Percentiles rank a stretch among this genome's conserved stretches.
Conservation (phyloP, 1,140 invertebrate species). For the Acyrthosiphon pisum region DNA sequence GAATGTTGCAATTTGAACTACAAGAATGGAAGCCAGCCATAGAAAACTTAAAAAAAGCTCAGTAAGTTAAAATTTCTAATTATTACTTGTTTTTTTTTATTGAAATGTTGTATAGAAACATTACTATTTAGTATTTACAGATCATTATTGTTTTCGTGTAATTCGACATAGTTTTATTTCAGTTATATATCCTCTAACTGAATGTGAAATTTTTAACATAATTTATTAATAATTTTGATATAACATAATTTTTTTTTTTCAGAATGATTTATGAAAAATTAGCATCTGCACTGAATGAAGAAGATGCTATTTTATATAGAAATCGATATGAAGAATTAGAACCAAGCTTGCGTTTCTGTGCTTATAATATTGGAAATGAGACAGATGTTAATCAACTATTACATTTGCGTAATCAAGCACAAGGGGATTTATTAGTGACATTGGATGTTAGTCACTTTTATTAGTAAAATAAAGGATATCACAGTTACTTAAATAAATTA, state of each 20-base stretch:
- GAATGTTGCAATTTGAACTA: slow-evolving; percentile 87
- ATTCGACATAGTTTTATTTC: neutral
- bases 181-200: neutral
- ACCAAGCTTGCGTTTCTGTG: slow-evolving; percentile 91
- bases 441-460: slow-evolving; percentile 68
- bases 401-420: slow-evolving; percentile 79
- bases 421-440: slow-evolving; percentile 73
- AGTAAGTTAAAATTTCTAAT: slow-evolving; percentile 65
- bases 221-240: neutral
- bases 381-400: slow-evolving; percentile 81
- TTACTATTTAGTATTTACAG: neutral
- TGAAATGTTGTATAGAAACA: neutral
- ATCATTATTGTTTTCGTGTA: neutral
- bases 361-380: slow-evolving; percentile 92
- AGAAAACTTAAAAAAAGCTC: slow-evolving; percentile 86
- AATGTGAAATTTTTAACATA: neutral
- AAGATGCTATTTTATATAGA: slow-evolving; percentile 80
- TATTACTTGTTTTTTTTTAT: neutral
- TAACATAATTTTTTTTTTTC: slow-evolving; percentile 59
- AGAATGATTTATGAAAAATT: slow-evolving; percentile 91
- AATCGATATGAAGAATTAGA: slow-evolving; percentile 86
- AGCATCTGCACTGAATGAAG: slow-evolving; percentile 78
- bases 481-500: neutral
- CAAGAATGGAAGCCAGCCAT: slow-evolving; percentile 88
- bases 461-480: neutral